phyloP scores from a whole-genome alignment of 1,140 invertebrate species.

The Spodoptera litura region DNA sequence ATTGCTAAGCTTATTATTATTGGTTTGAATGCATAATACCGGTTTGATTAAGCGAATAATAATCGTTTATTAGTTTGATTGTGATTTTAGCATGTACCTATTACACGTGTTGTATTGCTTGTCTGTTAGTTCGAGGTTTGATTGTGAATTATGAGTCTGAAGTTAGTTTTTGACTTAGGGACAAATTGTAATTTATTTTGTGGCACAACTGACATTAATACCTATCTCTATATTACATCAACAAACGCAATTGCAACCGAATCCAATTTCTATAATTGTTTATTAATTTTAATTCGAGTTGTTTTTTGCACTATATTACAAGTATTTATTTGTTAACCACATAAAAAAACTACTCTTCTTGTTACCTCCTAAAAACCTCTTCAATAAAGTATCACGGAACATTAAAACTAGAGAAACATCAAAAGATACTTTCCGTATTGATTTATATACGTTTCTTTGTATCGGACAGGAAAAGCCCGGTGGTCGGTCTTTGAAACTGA shows the following conservation, averaged over 20 bases:
- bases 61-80: background rate
- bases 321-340: background rate
- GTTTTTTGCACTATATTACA: background rate
- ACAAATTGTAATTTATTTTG: too few relatives aligned
- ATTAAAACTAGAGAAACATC: conserved; percentile 30
- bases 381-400: background rate
- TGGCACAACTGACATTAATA: too few relatives aligned
- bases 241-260: too few relatives aligned
- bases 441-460: conserved; percentile 44
- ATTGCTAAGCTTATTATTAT: conserved; percentile 26
- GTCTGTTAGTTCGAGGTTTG: too few relatives aligned
- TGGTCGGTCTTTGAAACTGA: conserved; percentile 38
- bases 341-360: background rate
- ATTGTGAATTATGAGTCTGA: too few relatives aligned
- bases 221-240: too few relatives aligned
- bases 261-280: too few relatives aligned
- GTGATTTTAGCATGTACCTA: background rate
- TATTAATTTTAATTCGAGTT: too few relatives aligned
- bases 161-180: too few relatives aligned
- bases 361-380: background rate
- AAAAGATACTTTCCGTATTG: conserved; percentile 29
- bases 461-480: conserved; percentile 24
- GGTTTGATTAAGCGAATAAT: conserved; percentile 31
- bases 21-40: conserved; percentile 11
- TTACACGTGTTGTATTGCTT: too few relatives aligned